phyloP scores from a whole-genome alignment of 2,797 vertebrate species.

The Loris lydekkerianus region DNA sequence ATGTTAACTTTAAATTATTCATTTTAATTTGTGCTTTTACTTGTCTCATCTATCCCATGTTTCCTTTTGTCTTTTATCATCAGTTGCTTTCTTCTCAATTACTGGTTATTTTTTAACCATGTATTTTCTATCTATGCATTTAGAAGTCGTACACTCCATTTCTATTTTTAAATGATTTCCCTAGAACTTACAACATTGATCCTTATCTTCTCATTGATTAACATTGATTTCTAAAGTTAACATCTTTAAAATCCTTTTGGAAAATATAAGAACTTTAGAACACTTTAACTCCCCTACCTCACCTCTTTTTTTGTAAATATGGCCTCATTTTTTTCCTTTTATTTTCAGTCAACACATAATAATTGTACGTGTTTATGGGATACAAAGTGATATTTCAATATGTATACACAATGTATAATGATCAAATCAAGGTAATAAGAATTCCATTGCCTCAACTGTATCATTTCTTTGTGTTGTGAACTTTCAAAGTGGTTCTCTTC shows the following conservation, averaged over 20 bases:
- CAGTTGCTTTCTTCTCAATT: not conserved
- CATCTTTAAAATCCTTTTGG: not conserved
- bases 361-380: not conserved
- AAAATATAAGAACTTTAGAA: not conserved
- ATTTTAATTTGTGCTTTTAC: not conserved
- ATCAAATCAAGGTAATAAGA: no score
- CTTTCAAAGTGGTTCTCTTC: no score
- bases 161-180: not conserved
- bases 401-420: not conserved
- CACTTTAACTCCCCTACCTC: not conserved
- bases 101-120: not conserved
- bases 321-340: not conserved
- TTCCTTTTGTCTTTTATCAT: not conserved
- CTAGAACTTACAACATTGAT: not conserved
- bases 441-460: no score
- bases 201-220: not conserved
- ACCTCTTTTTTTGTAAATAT: not conserved
- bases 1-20: no score
- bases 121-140: slow-evolving; percentile 4
- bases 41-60: not conserved
- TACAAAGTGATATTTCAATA: not conserved
- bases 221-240: not conserved
- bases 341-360: not conserved
- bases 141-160: not conserved
- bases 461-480: no score